phyloP scores from a whole-genome alignment of 2,797 vertebrate genomes.

The Dicrostonyx torquatus region DNA sequence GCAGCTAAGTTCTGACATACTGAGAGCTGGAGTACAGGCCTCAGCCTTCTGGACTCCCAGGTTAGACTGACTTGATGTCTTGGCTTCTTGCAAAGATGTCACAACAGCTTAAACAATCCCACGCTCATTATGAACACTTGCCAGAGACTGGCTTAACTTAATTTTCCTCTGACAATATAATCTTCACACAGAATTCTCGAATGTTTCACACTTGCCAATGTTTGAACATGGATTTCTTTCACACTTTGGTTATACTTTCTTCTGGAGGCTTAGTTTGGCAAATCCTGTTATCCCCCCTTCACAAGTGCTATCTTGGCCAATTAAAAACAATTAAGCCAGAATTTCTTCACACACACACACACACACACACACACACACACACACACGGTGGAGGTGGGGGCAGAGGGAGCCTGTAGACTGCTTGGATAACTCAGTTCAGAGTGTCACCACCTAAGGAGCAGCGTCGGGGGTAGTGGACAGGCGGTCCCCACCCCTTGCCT shows the following conservation, averaged over 20 bases:
- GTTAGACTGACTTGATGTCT: background rate
- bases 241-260: slow-evolving; percentile 74
- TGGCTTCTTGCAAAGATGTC: slow-evolving; percentile 39
- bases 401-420: background rate
- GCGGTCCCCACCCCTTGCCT: fast-evolving
- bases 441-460: background rate
- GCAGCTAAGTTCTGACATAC: background rate
- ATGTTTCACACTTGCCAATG: slow-evolving; percentile 75
- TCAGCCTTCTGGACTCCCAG: background rate
- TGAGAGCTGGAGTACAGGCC: background rate
- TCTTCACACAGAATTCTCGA: slow-evolving; percentile 62
- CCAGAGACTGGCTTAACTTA: slow-evolving; percentile 63
- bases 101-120: slow-evolving; percentile 1
- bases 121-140: slow-evolving; percentile 36
- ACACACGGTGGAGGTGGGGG: background rate
- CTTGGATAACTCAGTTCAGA: background rate
- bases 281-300: slow-evolving; percentile 60
- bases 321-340: slow-evolving; percentile 43
- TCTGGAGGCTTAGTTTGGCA: slow-evolving; percentile 65
- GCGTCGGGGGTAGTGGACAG: background rate
- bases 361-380: background rate
- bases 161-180: slow-evolving; percentile 68
- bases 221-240: slow-evolving; percentile 76
- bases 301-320: slow-evolving; percentile 57
- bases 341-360: slow-evolving; percentile 35